Evolutionary conservation across 2,888 invertebrate species (phyloP).

Genomic region (Hydropsyche betteni): DNA sequence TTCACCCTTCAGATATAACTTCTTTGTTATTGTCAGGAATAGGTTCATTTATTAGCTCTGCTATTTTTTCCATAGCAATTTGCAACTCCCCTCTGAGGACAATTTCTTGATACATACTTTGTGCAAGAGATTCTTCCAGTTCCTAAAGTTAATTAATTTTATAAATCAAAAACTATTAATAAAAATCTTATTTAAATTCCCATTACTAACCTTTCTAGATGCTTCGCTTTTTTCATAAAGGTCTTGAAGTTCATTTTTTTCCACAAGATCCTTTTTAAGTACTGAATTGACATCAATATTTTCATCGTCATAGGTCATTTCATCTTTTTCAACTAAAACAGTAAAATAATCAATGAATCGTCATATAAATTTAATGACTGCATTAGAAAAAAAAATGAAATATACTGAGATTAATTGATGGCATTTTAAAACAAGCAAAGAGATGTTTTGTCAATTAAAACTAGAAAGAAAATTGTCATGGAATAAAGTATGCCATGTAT

Average conservation of each 20-base stretch:
- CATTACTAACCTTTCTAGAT: conserved; percentile 40
- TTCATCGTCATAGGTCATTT: neutral
- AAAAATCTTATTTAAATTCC: neutral
- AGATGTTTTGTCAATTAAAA: too few relatives aligned
- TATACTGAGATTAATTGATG: neutral
- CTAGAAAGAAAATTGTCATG: too few relatives aligned
- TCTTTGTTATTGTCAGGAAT: conserved; percentile 60
- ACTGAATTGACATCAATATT: neutral
- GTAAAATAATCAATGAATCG: neutral
- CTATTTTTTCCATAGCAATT: conserved; percentile 68
- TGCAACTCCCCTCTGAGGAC: conserved; percentile 70
- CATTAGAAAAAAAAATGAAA: neutral
- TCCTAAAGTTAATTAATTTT: conserved; percentile 56
- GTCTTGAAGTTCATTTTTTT: conserved; percentile 49
- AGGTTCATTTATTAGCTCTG: conserved; percentile 65
- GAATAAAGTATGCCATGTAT: too few relatives aligned
- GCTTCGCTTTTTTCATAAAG: conserved; percentile 44
- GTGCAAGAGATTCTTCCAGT: conserved; percentile 67
- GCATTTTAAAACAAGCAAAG: neutral
- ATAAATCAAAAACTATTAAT: too few relatives aligned
- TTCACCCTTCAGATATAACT: conserved; percentile 68
- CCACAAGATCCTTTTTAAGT: conserved; percentile 31
- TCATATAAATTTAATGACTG: neutral
- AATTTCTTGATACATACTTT: conserved; percentile 61
- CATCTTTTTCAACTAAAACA: neutral